phyloP scores from a whole-genome alignment of 23 tunicate species.

The Styela clava region DNA sequence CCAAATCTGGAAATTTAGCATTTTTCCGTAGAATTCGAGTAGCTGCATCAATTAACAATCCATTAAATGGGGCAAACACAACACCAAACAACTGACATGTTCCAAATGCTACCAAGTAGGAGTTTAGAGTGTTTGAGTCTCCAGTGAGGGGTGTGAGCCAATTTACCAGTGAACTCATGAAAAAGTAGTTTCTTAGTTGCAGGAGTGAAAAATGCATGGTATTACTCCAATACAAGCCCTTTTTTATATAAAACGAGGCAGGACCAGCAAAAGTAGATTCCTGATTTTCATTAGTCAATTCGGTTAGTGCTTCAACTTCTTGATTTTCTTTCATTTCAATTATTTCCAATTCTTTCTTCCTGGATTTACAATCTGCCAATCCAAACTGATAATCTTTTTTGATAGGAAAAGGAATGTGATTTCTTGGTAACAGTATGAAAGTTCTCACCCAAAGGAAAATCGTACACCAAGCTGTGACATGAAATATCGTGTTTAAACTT shows the following conservation, averaged over 20 bases:
- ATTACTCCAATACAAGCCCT: slow-evolving; percentile 52
- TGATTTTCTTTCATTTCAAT: slow-evolving; percentile 8
- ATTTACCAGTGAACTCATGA: slow-evolving; percentile 50
- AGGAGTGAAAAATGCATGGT: slow-evolving; percentile 66
- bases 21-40: slow-evolving; percentile 20
- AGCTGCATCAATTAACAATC: slow-evolving; percentile 63
- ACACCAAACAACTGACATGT: slow-evolving; percentile 90
- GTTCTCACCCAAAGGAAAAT: slow-evolving; percentile 65
- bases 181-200: slow-evolving; percentile 85
- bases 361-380: slow-evolving; percentile 33
- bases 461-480: slow-evolving; percentile 45
- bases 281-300: not conserved
- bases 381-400: slow-evolving; percentile 53
- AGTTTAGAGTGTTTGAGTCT: slow-evolving; percentile 3
- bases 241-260: slow-evolving; percentile 20
- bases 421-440: slow-evolving; percentile 61
- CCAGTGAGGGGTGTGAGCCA: slow-evolving; percentile 37
- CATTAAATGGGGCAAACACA: slow-evolving; percentile 86
- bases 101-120: slow-evolving; percentile 67
- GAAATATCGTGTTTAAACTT: slow-evolving; percentile 45
- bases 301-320: slow-evolving; percentile 3
- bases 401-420: slow-evolving; percentile 67
- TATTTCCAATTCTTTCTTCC: not conserved
- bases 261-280: slow-evolving; percentile 1
- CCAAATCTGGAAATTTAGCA: slow-evolving; percentile 7